Evolutionary conservation across 1,140 invertebrate genomes (phyloP), one percentile per base, ranked within the genome.

Genomic region (Microplitis demolitor): DNA sequence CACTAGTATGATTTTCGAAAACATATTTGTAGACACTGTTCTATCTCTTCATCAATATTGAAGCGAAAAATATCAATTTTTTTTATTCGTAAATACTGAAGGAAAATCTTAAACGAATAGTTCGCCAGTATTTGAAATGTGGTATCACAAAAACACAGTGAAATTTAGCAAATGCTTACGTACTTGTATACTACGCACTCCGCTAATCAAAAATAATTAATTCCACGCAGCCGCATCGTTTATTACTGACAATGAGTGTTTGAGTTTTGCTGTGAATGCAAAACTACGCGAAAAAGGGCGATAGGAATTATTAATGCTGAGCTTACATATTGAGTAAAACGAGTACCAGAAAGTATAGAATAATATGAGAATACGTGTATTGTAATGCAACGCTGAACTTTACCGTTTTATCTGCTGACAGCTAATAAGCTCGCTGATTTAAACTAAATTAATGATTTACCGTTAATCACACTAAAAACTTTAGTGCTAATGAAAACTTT

Each of bases 131-230:
- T 9, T 24, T 51, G 50, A 34, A 50, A 54, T 67, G 50, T n/a
- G 50, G 33, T 67, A 67, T 54, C 50, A 54, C 66, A 31, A 67
- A 33, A 14, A 2, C 50, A 24, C 54, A 68, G 53, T 31, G 54
- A 56, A 39, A 67, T 67, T 9, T 16, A 60, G 56, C 37, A 60
- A 37, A 39, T 50, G 34, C 56, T 64, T 64, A 72, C 71, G 54
- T 72, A 64, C 64, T 67, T 56, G 64, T 64, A 72, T 33, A 34
- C 53, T 50, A 71, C 64, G 61, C 14, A 50, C 64, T 51, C 14
- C 37, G 37, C 64, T 67, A 72, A 72, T 64, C 64, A 64, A 72
- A 64, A 72, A 72, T 72, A 72, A 72, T 72, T 72, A 72, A 72
- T 72, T 72, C 67, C 61, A 56, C 64, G 50, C 64, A 13, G 71